Conservation (phyloP, 1,140 invertebrate genomes). For the Diachasmimorpha longicaudata region DNA sequence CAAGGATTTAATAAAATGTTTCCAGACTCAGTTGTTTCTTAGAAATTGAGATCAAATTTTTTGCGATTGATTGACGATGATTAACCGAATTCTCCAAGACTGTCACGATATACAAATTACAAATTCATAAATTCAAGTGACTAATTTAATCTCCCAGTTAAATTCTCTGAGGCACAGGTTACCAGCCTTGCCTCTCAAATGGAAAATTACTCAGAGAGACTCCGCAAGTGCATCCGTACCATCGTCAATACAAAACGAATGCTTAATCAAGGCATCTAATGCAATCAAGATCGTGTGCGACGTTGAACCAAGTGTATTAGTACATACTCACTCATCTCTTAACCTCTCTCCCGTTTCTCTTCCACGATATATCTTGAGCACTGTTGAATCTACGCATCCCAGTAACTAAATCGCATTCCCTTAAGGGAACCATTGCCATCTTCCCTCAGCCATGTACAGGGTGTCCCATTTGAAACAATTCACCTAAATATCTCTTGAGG, state of each 20-base stretch:
- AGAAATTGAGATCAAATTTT: background rate
- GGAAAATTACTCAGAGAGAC: background rate
- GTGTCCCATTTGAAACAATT: no score
- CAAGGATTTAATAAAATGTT: constrained; percentile 1
- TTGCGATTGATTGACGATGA: background rate
- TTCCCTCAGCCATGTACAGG: background rate
- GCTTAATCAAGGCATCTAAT: constrained; percentile 4
- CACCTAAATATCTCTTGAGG: no score
- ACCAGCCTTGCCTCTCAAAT: background rate
- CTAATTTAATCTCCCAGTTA: background rate
- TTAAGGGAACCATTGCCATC: background rate
- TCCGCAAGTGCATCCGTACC: background rate
- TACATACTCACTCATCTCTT: background rate
- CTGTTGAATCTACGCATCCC: background rate
- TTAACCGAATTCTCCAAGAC: background rate
- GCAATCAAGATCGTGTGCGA: constrained; percentile 1
- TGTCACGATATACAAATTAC: background rate
- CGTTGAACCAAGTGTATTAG: background rate
- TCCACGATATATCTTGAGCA: background rate
- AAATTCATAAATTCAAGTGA: background rate
- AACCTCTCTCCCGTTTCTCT: background rate
- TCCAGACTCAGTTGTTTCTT: background rate
- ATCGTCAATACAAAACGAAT: constrained; percentile 5
- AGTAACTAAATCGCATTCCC: constrained; percentile 6
- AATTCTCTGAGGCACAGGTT: background rate